Percentiles rank a stretch among this genome's conserved stretches.
Conservation (phyloP, 2,888 invertebrate species). For the Eulithis prunata region DNA sequence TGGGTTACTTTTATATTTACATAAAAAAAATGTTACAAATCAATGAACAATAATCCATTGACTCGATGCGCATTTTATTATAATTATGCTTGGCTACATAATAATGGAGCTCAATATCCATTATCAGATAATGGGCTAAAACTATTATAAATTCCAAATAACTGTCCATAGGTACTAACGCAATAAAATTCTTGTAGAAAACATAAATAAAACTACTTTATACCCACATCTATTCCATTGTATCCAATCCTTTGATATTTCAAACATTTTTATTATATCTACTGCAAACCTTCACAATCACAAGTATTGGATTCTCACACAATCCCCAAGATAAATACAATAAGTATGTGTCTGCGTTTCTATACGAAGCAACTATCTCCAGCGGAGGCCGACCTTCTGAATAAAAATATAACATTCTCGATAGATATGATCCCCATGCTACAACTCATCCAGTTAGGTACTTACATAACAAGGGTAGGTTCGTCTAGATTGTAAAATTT, state of each 20-base stretch:
- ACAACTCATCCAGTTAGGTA: background rate
- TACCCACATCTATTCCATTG: background rate
- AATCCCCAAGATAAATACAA: slow-evolving; percentile 16
- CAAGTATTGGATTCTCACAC: slow-evolving; percentile 11
- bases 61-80: slow-evolving; percentile 4
- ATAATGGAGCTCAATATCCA: slow-evolving; percentile 4
- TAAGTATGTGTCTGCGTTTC: slow-evolving; percentile 5
- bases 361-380: slow-evolving; percentile 6
- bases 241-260: slow-evolving; percentile 7
- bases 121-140: background rate
- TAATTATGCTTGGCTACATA: slow-evolving; percentile 7
- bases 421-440: background rate
- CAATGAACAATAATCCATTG: background rate
- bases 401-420: background rate
- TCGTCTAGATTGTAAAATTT: too few relatives aligned
- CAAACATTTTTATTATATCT: slow-evolving; percentile 16
- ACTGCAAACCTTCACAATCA: slow-evolving; percentile 12
- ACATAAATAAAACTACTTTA: background rate
- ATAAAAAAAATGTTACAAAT: background rate
- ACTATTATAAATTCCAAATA: background rate
- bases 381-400: background rate
- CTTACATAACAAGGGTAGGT: too few relatives aligned
- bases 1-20: too few relatives aligned
- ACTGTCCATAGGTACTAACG: background rate
- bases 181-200: background rate